These are phyloP conservation scores for Aphaenogaster rudis DNA, from an alignment of 1,140 invertebrate species.

Conservation along the genomic window DNA sequence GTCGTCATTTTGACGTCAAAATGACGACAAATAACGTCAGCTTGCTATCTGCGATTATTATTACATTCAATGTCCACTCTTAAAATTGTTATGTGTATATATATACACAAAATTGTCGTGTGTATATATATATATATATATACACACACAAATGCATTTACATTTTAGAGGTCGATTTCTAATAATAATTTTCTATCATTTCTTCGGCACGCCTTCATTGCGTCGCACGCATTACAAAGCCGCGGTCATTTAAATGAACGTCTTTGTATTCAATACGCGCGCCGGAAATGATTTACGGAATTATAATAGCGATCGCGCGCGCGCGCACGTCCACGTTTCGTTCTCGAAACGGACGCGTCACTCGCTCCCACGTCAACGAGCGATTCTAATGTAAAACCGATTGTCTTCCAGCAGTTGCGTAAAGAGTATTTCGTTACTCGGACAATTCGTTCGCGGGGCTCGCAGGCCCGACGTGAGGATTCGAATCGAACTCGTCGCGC, in stretches of 20 bases:
- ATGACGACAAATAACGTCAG: no score
- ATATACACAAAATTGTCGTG: not conserved
- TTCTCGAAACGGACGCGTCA: not conserved
- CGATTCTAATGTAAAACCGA: not conserved
- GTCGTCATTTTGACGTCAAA: no score
- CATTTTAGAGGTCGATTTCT: not conserved
- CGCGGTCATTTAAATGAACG: not conserved
- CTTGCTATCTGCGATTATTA: no score
- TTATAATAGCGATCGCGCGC: not conserved
- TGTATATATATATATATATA: not conserved
- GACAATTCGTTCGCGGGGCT: no score
- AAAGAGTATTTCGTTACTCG: no score
- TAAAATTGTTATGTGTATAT: not conserved
- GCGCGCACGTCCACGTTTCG: no score
- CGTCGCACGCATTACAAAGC: not conserved
- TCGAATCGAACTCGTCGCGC: no score
- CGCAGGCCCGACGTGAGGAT: no score
- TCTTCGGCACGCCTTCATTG: not conserved
- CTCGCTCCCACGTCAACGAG: not conserved
- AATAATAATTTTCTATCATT: not conserved
- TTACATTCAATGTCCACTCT: no score
- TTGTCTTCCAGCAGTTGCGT: not conserved
- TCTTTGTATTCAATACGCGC: not conserved
- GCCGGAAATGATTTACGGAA: conserved; percentile 16
- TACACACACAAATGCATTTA: not conserved